Conservation (phyloP, 2,888 invertebrate species). For the Nasonia oneida region DNA sequence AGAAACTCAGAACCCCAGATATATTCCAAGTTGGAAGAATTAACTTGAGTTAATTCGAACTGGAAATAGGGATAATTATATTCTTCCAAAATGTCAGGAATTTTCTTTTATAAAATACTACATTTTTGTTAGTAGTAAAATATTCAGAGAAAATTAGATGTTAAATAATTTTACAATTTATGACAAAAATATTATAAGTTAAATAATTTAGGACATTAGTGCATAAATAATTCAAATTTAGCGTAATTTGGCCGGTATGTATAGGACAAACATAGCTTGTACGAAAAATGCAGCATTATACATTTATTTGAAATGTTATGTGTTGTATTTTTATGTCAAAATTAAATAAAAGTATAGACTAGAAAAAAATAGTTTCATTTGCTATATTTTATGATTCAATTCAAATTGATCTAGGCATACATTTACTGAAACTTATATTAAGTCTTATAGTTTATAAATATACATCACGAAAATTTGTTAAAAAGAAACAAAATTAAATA, state of each 20-base stretch:
- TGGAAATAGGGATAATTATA: slow-evolving; percentile 69
- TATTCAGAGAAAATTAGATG: slow-evolving; percentile 67
- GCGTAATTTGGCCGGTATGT: slow-evolving; percentile 55
- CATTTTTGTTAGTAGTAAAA: slow-evolving; percentile 37
- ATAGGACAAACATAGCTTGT: slow-evolving; percentile 9
- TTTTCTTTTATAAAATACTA: slow-evolving; percentile 66
- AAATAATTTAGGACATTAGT: slow-evolving; percentile 20
- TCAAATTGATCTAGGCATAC: slow-evolving; percentile 51
- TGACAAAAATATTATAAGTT: too few species aligned
- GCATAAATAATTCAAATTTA: slow-evolving; percentile 33
- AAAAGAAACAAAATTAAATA: slow-evolving; percentile 48
- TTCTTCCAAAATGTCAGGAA: slow-evolving; percentile 62
- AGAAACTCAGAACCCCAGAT: slow-evolving; percentile 62
- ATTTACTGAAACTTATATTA: slow-evolving; percentile 24
- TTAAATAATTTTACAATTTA: slow-evolving; percentile 50
- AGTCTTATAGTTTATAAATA: slow-evolving; percentile 35
- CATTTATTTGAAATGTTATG: slow-evolving; percentile 63
- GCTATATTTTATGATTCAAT: slow-evolving; percentile 67
- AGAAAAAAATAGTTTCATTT: slow-evolving; percentile 73
- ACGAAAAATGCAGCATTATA: slow-evolving; percentile 63
- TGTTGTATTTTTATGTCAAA: slow-evolving; percentile 20
- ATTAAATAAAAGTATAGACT: slow-evolving; percentile 68
- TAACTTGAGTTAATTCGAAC: slow-evolving; percentile 77
- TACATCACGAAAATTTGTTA: slow-evolving; percentile 26
- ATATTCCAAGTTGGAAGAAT: slow-evolving; percentile 74